Conservation (phyloP, 2,113 vertebrate genomes). For the Anser cygnoides region DNA sequence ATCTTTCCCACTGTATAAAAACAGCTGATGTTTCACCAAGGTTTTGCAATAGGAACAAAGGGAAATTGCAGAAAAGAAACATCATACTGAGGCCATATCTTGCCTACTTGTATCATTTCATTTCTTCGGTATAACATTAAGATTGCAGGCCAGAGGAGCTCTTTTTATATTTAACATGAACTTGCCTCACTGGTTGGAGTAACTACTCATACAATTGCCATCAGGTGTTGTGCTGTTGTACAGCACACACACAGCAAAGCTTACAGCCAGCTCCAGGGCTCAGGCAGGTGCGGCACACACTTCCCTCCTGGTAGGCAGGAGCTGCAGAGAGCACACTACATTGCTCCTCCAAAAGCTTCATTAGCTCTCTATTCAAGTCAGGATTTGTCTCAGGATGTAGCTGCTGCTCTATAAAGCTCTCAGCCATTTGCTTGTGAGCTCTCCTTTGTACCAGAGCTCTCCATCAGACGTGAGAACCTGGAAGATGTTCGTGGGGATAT, state of each 20-base stretch:
- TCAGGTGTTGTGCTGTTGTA: background rate
- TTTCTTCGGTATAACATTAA: background rate
- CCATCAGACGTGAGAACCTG: background rate
- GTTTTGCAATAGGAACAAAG: background rate
- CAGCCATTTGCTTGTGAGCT: background rate
- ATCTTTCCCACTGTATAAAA: background rate
- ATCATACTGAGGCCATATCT: background rate
- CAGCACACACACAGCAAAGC: fast-evolving
- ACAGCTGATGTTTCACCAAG: background rate
- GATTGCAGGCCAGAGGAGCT: background rate
- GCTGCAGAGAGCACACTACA: background rate
- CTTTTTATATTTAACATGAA: background rate
- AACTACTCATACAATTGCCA: background rate
- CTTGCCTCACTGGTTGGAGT: too few relatives aligned
- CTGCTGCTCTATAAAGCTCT: background rate
- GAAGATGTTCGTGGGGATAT: fast-evolving
- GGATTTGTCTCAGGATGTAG: background rate
- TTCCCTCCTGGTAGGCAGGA: background rate
- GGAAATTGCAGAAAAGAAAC: background rate
- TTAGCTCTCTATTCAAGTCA: background rate
- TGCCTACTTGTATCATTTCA: background rate
- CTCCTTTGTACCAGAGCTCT: background rate
- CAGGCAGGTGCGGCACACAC: fast-evolving
- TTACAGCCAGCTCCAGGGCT: background rate
- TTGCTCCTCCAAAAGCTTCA: background rate